Percentiles rank a stretch among this genome's conserved stretches.
phyloP scores from a whole-genome alignment of 2,888 invertebrate species.

The Biston betularia region DNA sequence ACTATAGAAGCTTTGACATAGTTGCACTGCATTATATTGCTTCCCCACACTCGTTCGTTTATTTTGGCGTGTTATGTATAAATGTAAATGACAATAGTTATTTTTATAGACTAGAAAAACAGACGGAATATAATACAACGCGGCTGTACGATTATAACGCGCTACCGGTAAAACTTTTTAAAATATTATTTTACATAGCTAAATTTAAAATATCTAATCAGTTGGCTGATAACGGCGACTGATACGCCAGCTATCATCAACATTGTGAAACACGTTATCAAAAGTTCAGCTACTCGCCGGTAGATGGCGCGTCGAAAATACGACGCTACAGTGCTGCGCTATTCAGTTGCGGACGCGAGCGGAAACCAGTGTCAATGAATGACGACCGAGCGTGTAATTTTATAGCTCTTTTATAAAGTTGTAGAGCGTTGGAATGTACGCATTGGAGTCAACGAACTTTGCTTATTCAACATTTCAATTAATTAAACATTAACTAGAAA shows the following conservation, averaged over 20 bases:
- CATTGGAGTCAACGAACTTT: constrained; percentile 76
- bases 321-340: constrained; percentile 60
- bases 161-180: no score
- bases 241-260: constrained; percentile 64
- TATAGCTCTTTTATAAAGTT: constrained; percentile 67
- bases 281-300: constrained; percentile 74
- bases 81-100: no score
- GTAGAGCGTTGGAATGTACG: constrained; percentile 69
- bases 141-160: no score
- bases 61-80: no score
- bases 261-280: constrained; percentile 48
- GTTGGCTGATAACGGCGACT: constrained; percentile 8
- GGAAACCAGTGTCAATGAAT: constrained; percentile 71
- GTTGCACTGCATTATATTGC: no score
- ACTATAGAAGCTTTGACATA: no score
- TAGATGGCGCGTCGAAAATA: constrained; percentile 66
- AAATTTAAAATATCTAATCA: neutral
- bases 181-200: neutral
- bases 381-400: constrained; percentile 67
- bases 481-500: constrained; percentile 35
- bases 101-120: no score
- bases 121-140: no score
- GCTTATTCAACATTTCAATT: constrained; percentile 51
- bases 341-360: constrained; percentile 51
- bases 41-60: no score